Evolutionary conservation across 2,888 invertebrate species (phyloP), one percentile per base, ranked within the genome.

Genomic region (Gastracanthus pulcherrimus): DNA sequence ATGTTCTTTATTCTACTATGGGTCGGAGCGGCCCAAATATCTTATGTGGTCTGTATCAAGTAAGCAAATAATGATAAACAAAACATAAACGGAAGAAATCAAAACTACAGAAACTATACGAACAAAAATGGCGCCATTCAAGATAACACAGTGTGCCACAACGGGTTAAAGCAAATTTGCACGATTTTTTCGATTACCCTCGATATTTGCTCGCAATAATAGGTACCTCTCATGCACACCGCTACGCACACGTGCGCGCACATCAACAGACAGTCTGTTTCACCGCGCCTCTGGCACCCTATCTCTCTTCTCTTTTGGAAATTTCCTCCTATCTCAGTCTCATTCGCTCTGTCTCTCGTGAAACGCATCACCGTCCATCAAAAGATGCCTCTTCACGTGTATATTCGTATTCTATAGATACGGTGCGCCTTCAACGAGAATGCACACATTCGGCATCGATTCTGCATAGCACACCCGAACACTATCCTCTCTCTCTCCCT

Each of bases 371-470:
- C n/a, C 19, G 62, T 62, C 62, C 34, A 62, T 62, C 62, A 34
- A 62, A 62, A 62, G 62, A 62, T 9, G 5, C 19, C 34, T 34
- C 34, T 62, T 34, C 16, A 29, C 31, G 29, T 45, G 6, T 7
- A 58, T 9, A 55, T 16, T 34, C 34, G 48, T 36, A 26, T 16
- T 23, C 13, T 58, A 36, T 70, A 13, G 7, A 16, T 16, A 4
- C 26, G n/a, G 23, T 7, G 36, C 51, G 19, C 11, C n/a, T n/a
- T n/a, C n/a, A 19, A 60, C 31, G 36, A 75, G 34, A 36, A 51
- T 51, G 66, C 36, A 36, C 51, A 66, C 75, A 36, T 75, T 36
- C 36, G 11, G 51, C 55, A 76, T 76, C 76, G 67, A 76, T 58
- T 38, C 36, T 29, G 38, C 41, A 23, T 45, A 45, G 16, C 13